Evolutionary conservation across 2,113 vertebrate species (phyloP), one percentile per base, ranked within the genome.

Genomic region (Embiotoca jacksoni): DNA sequence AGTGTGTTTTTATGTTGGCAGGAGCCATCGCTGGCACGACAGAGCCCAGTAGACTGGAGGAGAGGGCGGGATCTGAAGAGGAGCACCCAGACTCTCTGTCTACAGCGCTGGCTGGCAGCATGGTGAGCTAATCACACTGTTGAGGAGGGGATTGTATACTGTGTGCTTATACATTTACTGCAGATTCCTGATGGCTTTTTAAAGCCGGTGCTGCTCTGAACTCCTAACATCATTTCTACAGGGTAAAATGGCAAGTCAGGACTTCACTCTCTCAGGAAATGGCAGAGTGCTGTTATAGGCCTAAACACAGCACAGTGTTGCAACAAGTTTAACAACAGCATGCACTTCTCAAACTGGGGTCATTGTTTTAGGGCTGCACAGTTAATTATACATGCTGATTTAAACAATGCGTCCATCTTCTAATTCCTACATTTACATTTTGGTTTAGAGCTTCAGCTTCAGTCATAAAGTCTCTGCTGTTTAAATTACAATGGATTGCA

Each of bases 111-210:
- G 83, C 89, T 87, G 91, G 85, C 88, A 93, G 81, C 87, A 94
- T 94, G 94, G 94, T 94, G 82, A 93, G 92, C 80, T 61, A 89
- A 75, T 85, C 82, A 59, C 49, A 67, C 60, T 15, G 4, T 2
- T 30, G 30, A 62, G 44, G 50, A 50, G 31, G 32, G 50, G 5
- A 4, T 11, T 3, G 30, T 55, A 13, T 46, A 23, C 73, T 23
- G 58, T 65, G 39, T 68, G 36, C 70, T 32, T 14, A 9, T 15
- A 55, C 15, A 23, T 44, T 56, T 49, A 31, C 71, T 52, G 60
- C 32, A 63, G 46, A 55, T 50, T 41, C 30, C 39, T 54, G 23
- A 37, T 15, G 57, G 36, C 13, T 64, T 30, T 68, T 72, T 62
- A 36, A 54, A 60, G 23, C 11, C 10, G 9, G 4, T 53, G 58